Evolutionary conservation across 1,140 invertebrate species (phyloP).

Genomic region (Elymnias hypermnestra): DNA sequence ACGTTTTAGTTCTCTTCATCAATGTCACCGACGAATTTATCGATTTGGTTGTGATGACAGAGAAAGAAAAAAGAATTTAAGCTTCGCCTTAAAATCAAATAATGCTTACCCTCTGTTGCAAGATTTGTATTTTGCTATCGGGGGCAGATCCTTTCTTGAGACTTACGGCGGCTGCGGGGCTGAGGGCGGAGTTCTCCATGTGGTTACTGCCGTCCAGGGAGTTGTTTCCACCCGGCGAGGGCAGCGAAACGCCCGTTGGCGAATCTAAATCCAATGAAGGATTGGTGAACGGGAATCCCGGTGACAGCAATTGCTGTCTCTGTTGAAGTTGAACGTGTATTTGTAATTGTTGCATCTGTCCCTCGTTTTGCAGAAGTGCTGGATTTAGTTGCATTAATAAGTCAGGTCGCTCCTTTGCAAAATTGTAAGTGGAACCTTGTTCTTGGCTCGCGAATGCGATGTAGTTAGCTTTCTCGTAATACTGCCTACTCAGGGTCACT

Average conservation of each 20-base stretch:
- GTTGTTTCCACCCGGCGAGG: conserved; percentile 84
- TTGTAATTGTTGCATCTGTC: conserved; percentile 81
- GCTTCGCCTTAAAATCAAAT: conserved; percentile 77
- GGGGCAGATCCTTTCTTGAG: conserved; percentile 74
- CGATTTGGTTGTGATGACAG: conserved; percentile 36
- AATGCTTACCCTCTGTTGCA: conserved; percentile 91
- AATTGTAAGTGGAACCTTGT: conserved; percentile 59
- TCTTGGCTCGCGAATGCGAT: conserved; percentile 74
- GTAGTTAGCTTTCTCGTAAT: conserved; percentile 75
- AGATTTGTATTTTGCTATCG: conserved; percentile 86
- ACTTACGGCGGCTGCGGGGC: conserved; percentile 81
- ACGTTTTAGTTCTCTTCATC: conserved; percentile 44
- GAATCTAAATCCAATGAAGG: conserved; percentile 84
- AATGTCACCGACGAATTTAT: conserved; percentile 38
- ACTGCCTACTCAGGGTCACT: conserved; percentile 71
- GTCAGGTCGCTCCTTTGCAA: conserved; percentile 67
- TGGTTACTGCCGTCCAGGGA: conserved; percentile 81
- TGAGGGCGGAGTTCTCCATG: conserved; percentile 77
- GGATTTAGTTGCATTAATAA: conserved; percentile 68
- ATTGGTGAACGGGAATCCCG: conserved; percentile 82
- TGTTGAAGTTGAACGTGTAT: conserved; percentile 82
- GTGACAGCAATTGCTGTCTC: conserved; percentile 80
- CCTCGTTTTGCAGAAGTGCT: conserved; percentile 64
- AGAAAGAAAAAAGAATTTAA: conserved; percentile 51
- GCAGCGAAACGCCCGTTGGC: conserved; percentile 85